phyloP scores from a whole-genome alignment of 2,113 vertebrate genomes.

The Origma solitaria region DNA sequence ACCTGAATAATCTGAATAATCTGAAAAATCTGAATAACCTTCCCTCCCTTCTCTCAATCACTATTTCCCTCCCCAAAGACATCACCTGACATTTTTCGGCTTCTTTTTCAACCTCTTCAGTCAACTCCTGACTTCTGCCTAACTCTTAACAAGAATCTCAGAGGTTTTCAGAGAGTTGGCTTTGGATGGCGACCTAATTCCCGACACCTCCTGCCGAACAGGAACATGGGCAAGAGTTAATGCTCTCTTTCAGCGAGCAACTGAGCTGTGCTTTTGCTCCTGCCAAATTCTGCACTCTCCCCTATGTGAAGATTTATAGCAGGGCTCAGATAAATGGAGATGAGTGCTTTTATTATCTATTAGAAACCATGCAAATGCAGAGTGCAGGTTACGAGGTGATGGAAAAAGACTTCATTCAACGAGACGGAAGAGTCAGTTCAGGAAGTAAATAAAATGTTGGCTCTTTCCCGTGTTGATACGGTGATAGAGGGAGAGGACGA shows the following conservation, averaged over 20 bases:
- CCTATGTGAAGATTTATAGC: not conserved
- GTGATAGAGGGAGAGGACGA: not conserved
- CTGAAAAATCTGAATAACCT: no score
- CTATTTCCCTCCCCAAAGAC: not conserved
- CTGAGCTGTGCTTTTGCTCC: not conserved
- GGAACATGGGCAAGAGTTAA: not conserved
- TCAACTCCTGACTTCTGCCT: not conserved
- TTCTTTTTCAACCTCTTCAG: not conserved
- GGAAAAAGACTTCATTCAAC: not conserved
- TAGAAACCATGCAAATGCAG: not conserved
- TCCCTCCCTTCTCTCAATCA: not conserved
- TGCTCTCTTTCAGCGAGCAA: not conserved
- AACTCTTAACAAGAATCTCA: not conserved
- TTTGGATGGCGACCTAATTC: not conserved
- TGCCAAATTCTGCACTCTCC: not conserved
- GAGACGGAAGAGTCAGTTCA: not conserved
- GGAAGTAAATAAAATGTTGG: constrained; percentile 7
- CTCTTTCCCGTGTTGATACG: not conserved
- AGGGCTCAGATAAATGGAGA: not conserved
- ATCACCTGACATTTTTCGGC: not conserved
- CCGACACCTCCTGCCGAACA: not conserved
- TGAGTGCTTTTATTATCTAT: not conserved
- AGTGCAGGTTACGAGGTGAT: not conserved
- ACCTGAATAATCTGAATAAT: no score
- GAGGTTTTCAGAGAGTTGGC: not conserved